A percentile compares a stretch with the other conserved stretches of the same genome.
phyloP scores from a whole-genome alignment of 2,888 invertebrate species.

The Eristalis arbustorum region DNA sequence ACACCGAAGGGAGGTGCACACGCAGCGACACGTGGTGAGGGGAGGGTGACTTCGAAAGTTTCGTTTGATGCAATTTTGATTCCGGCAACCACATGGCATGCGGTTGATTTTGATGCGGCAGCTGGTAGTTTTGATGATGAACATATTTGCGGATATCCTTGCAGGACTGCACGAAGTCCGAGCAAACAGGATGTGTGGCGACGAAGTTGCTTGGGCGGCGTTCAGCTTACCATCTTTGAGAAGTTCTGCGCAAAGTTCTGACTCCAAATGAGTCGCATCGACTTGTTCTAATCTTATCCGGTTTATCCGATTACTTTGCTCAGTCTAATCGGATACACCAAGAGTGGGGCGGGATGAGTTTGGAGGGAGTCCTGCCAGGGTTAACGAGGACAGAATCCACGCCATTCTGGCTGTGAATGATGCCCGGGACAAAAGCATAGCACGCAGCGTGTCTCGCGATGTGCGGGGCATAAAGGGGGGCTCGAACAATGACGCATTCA shows the following conservation, averaged over 20 bases:
- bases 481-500: not conserved
- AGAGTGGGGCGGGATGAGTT: too few relatives aligned
- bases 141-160: conserved; percentile 52
- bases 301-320: not conserved
- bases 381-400: not conserved
- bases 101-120: conserved; percentile 56
- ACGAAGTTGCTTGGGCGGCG: not conserved
- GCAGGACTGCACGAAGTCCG: not conserved
- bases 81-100: conserved; percentile 50
- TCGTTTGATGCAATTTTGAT: conserved; percentile 59
- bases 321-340: not conserved
- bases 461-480: not conserved
- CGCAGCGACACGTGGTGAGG: conserved; percentile 40
- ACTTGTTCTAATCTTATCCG: too few relatives aligned
- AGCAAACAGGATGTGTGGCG: not conserved
- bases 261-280: not conserved
- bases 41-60: conserved; percentile 54
- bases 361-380: too few relatives aligned
- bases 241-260: not conserved
- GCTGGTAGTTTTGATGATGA: conserved; percentile 48
- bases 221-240: not conserved
- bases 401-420: not conserved
- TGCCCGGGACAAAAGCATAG: not conserved
- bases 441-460: too few relatives aligned
- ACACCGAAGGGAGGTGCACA: not conserved